phyloP scores from a whole-genome alignment of 2,113 vertebrate genomes.

The Pelobates fuscus region DNA sequence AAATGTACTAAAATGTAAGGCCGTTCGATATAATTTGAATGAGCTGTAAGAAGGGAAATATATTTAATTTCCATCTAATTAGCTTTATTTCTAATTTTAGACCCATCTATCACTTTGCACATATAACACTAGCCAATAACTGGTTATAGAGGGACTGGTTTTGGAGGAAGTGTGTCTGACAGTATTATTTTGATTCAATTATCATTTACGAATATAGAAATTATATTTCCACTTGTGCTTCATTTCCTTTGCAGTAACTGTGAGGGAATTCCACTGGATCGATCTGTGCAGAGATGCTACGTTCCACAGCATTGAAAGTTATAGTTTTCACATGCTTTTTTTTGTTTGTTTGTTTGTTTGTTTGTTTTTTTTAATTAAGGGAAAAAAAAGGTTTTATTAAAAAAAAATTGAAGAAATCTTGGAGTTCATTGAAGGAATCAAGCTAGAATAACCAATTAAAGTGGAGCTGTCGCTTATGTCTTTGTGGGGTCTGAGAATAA shows the following conservation, averaged over 20 bases:
- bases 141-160: background rate
- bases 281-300: constrained; percentile 1
- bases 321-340: too few species aligned
- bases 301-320: too few species aligned
- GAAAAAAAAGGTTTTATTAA: background rate
- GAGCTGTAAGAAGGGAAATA: too few species aligned
- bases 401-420: too few species aligned
- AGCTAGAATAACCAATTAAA: too few species aligned
- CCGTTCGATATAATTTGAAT: background rate
- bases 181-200: constrained; percentile 11
- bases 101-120: background rate
- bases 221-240: background rate
- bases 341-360: too few species aligned
- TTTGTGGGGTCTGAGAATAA: too few species aligned
- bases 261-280: background rate
- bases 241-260: background rate
- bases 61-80: too few species aligned
- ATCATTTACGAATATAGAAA: constrained; percentile 15
- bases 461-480: too few species aligned
- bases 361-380: too few species aligned
- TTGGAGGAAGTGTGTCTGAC: background rate
- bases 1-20: constrained; percentile 1
- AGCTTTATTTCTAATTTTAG: constrained; percentile 18
- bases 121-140: background rate
- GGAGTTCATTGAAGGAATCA: background rate